phyloP scores from a whole-genome alignment of 2,888 invertebrate species.

The Pristionchus japonicus region DNA sequence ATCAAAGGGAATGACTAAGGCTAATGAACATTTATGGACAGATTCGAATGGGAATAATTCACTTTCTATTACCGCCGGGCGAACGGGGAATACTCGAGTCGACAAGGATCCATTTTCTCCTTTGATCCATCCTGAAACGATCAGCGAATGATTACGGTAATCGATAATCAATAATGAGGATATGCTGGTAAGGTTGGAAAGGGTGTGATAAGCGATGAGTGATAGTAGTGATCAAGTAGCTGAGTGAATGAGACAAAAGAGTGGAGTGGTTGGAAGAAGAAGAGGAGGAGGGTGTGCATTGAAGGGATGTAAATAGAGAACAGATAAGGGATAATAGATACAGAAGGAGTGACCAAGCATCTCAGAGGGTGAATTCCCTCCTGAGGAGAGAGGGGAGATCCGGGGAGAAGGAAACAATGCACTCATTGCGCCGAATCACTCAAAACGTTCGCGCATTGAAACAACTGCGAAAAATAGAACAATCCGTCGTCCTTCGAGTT shows the following conservation, averaged over 20 bases:
- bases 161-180: not conserved
- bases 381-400: not conserved
- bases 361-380: not conserved
- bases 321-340: constrained; percentile 41
- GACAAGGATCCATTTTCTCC: constrained; percentile 22
- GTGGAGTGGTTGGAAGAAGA: not conserved
- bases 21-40: constrained; percentile 7
- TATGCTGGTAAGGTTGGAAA: not conserved
- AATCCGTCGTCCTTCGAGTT: not conserved
- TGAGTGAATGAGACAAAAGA: constrained; percentile 41
- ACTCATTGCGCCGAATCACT: too few species aligned
- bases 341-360: not conserved
- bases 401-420: not conserved
- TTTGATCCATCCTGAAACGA: constrained; percentile 15
- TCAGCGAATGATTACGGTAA: not conserved
- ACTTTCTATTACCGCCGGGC: constrained; percentile 20
- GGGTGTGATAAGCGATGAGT: not conserved
- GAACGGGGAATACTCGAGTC: constrained; percentile 15
- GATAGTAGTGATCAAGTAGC: constrained; percentile 18
- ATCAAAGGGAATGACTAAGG: not conserved
- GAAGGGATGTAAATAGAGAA: constrained; percentile 33
- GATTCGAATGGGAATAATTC: not conserved
- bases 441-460: not conserved
- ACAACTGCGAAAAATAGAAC: not conserved
- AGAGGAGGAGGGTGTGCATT: not conserved